These are phyloP conservation scores for Lamellibrachia columna DNA, from an alignment of 2,888 invertebrate genomes.

Conservation along the genomic window DNA sequence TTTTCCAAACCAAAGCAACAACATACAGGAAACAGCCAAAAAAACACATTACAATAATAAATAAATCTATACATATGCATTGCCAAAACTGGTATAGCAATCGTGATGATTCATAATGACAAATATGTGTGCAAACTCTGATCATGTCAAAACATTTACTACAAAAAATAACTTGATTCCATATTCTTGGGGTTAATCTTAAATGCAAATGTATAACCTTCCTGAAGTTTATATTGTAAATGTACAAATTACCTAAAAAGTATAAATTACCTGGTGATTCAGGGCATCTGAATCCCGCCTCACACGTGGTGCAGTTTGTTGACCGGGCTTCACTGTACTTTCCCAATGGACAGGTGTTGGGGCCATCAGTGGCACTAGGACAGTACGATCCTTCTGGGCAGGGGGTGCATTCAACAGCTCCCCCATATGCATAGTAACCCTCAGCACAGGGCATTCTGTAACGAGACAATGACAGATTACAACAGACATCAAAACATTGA, in stretches of 20 bases:
- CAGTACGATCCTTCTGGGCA: conserved; percentile 59
- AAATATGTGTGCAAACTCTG: too few relatives aligned
- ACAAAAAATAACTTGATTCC: too few relatives aligned
- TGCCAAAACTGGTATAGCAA: too few relatives aligned
- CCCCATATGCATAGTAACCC: conserved; percentile 58
- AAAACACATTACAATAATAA: too few relatives aligned
- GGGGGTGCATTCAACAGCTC: conserved; percentile 50
- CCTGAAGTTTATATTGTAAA: not conserved
- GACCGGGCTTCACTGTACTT: conserved; percentile 53
- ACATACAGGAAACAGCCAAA: too few relatives aligned
- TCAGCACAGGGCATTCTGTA: conserved; percentile 49
- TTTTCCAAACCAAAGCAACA: too few relatives aligned
- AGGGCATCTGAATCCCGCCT: conserved; percentile 50
- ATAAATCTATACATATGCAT: too few relatives aligned
- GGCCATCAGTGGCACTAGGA: conserved; percentile 47
- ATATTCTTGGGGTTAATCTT: too few relatives aligned
- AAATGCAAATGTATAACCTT: not conserved
- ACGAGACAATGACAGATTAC: not conserved
- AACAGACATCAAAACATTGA: too few relatives aligned
- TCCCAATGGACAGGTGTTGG: conserved; percentile 50
- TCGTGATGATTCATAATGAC: too few relatives aligned
- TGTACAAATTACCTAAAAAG: not conserved
- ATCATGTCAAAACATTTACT: too few relatives aligned
- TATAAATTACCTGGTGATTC: conserved; percentile 33
- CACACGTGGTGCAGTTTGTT: conserved; percentile 59